Conservation (phyloP, 2,797 vertebrate genomes). For the Bryconaethiops microstoma region DNA sequence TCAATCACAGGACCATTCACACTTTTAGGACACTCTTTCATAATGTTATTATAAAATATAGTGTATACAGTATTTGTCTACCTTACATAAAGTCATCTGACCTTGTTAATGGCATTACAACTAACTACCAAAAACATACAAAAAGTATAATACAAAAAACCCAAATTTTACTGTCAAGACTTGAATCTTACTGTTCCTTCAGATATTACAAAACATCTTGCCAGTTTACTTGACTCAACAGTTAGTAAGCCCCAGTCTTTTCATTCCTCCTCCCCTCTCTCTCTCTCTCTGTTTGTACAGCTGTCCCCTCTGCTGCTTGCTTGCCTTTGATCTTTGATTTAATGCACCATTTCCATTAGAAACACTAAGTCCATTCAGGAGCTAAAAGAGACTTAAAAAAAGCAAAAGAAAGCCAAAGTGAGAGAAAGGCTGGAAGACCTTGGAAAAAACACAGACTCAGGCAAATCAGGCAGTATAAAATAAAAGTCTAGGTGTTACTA, state of each 20-base stretch:
- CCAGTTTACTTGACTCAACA: constrained; percentile 62
- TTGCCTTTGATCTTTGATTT: constrained; percentile 61
- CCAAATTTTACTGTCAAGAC: constrained; percentile 7
- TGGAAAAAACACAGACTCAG: constrained; percentile 18
- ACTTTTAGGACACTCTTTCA: not conserved
- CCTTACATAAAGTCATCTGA: not conserved
- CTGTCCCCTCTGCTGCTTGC: constrained; percentile 58
- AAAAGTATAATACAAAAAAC: not conserved
- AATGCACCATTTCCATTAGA: constrained; percentile 64
- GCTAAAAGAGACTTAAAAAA: constrained; percentile 54
- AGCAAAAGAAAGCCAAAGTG: constrained; percentile 41
- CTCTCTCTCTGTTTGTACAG: constrained; percentile 59
- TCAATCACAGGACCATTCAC: not conserved
- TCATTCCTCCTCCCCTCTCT: constrained; percentile 55
- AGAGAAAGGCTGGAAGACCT: constrained; percentile 33
- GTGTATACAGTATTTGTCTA: not conserved
- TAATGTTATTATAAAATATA: not conserved
- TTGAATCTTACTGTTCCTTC: not conserved
- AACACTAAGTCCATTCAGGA: constrained; percentile 64
- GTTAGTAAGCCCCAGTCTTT: constrained; percentile 66
- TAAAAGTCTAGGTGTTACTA: constrained; percentile 15
- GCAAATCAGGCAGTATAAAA: constrained; percentile 14
- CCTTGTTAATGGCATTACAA: not conserved
- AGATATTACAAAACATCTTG: constrained; percentile 69
- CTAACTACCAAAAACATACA: no score